phyloP scores from a whole-genome alignment of 2,888 invertebrate species.

The Parnassius mnemosyne region DNA sequence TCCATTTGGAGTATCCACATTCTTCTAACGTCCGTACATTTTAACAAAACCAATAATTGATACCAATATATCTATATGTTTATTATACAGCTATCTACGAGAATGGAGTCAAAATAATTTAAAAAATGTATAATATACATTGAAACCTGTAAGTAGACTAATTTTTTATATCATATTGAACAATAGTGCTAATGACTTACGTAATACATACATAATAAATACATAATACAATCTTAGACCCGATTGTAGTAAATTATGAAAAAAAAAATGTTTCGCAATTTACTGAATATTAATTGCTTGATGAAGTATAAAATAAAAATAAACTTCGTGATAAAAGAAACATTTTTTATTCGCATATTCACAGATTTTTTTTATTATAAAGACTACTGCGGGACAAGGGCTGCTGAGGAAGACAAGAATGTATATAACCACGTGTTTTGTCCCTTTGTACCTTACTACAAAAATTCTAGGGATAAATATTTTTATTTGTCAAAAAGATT shows the following conservation, averaged over 20 bases:
- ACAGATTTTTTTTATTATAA: too few species aligned
- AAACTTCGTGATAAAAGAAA: too few species aligned
- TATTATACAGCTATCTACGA: conserved; percentile 45
- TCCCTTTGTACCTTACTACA: too few species aligned
- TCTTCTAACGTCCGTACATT: conserved; percentile 37
- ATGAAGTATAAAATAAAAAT: too few species aligned
- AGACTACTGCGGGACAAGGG: too few species aligned
- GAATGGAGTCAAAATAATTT: conserved; percentile 49
- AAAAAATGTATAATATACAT: conserved; percentile 29
- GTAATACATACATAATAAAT: background rate
- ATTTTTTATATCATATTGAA: conserved; percentile 15
- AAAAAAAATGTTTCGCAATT: too few species aligned
- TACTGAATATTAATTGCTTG: too few species aligned
- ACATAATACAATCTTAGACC: background rate
- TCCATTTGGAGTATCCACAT: conserved; percentile 36
- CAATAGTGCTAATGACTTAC: conserved; percentile 19
- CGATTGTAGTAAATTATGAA: background rate
- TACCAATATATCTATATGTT: conserved; percentile 45
- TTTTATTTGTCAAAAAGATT: too few species aligned
- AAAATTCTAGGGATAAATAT: too few species aligned
- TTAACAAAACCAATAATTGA: conserved; percentile 46
- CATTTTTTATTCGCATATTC: too few species aligned
- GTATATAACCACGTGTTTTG: too few species aligned
- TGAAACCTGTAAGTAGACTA: background rate
- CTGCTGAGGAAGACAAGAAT: too few species aligned